Base-by-base conservation (phyloP, 2,797 vertebrate genomes). In the Pangasius sanitwongsei region DNA sequence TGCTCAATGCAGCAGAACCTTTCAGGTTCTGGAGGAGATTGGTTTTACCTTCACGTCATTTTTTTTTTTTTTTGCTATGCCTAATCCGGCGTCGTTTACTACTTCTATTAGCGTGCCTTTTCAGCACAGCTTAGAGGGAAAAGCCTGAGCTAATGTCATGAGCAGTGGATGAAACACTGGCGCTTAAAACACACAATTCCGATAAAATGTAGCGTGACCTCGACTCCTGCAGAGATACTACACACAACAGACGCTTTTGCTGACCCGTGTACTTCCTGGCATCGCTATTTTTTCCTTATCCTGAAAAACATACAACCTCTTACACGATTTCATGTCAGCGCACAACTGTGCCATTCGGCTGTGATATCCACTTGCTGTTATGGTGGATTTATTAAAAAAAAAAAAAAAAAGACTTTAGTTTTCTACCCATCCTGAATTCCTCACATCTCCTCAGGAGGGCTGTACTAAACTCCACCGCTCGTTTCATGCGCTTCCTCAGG, bases 401-500 rank as follows among this genome's bases (percentile, higher is more conserved):
- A 74, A 44, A 48, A 75, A 75, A 48, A 28, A 48, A 61, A 63
- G 7, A 6, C 25, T 83, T 63, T 48, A 16, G 41, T 63, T 65
- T 91, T 91, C 92, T 93, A 92, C 93, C 92, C 89, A 91, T 89
- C 88, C 88, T 88, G 63, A 89, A 93, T 88, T 77, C 85, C 91
- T 93, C 92, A 93, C 67, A 93, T 94, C 93, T 93, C 89, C 78
- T 86, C 92, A 92, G 87, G 92, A 93, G 93, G 94, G 93, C 84
- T 28, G 89, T 53, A 91, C 92, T 93, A 89, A 90, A 92, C 93
- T 92, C 91, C 86, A 86, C 88, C 86, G 91, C 83, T 77, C 89
- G 88, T 95, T 94, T 95, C 89, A 94, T 94, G 92, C 94, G 88
- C 92, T 93, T 93, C 93, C 93, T 92, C 87, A 90, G 89, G 88